Evolutionary conservation across 2,888 invertebrate genomes (phyloP), one percentile per base, ranked within the genome.

Genomic region (Drosophila mercatorum): DNA sequence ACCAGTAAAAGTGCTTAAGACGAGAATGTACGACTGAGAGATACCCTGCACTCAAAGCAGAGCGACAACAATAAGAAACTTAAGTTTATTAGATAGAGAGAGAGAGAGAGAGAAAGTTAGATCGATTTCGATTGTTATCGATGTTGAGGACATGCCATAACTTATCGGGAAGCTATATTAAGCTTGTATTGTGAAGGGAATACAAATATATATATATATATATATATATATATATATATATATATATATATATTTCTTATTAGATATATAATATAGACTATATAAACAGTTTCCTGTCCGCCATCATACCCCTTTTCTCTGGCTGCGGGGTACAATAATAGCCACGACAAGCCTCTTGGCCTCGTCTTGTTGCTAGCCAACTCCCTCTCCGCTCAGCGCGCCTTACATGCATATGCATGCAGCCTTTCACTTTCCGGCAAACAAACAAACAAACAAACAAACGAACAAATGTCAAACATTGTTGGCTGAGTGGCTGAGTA

Each of bases 351-450:
- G 89, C 63, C 67, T 66, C 28, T 59, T 63, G 76, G 71, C 76
- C 76, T 77, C 34, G 70, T 79, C 80, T 71, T 75, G 44, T 72
- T 53, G 26, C 52, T 10, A 31, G 70, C 68, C 53, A 70, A 65
- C 73, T 63, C 17, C 34, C 51, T 3, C 51, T 22, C 2, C 17
- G 14, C 47, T 56, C 58, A 38, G 14, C 34, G 38, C 34, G 38
- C 22, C 26, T 5, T n/a, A 8, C 26, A 46, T 47, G 26, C 61
- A 62, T 55, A 26, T 74, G 26, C 52, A 46, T n/a, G 62, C 56
- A 67, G 85, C 84, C 84, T 84, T 84, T 84, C 84, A 84, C 84
- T 84, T 84, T 84, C 88, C 70, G 59, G 41, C 63, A 68, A 77
- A 61, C 61, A 72, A 72, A 73, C 75, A 69, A 72, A 73, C 75